Percentiles rank a stretch among this genome's conserved stretches.
Conservation (phyloP, 2,113 vertebrate species). For the Oncorhynchus tshawytscha region DNA sequence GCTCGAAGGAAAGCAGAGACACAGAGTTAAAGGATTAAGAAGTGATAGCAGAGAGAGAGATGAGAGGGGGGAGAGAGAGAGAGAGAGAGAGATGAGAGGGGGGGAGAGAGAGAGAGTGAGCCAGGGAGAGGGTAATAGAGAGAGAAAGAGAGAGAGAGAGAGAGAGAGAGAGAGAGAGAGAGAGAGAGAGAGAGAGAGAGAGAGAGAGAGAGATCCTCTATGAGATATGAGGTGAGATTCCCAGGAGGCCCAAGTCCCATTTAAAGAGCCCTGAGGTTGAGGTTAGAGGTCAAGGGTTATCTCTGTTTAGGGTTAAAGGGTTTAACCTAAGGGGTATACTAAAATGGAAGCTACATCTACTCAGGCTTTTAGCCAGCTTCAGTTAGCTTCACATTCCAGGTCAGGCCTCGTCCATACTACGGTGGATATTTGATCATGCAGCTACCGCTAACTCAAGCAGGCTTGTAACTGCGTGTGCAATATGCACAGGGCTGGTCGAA, state of each 20-base stretch:
- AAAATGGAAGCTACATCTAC: no score
- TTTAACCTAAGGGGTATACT: conserved; percentile 29
- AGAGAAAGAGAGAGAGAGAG: not conserved
- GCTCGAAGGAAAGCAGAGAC: conserved; percentile 45
- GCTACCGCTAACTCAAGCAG: no score
- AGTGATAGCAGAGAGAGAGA: not conserved
- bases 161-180: not conserved
- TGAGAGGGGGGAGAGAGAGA: not conserved
- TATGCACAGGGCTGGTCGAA: no score
- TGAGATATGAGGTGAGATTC: conserved; percentile 30
- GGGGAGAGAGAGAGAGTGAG: no score
- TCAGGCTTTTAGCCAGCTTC: no score
- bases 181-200: not conserved
- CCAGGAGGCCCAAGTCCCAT: conserved; percentile 61
- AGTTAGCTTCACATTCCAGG: no score
- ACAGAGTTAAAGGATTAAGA: not conserved
- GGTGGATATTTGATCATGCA: no score
- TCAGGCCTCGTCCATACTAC: no score
- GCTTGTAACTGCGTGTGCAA: no score
- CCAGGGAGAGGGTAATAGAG: no score
- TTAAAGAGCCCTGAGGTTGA: conserved; percentile 56
- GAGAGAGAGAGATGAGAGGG: not conserved
- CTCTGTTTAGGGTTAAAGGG: conserved; percentile 59
- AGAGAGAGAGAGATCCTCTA: not conserved
- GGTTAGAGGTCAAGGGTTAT: conserved; percentile 64